Evolutionary conservation across 2,888 invertebrate species (phyloP), one percentile per base, ranked within the genome.

Genomic region (Steinernema scapterisci): DNA sequence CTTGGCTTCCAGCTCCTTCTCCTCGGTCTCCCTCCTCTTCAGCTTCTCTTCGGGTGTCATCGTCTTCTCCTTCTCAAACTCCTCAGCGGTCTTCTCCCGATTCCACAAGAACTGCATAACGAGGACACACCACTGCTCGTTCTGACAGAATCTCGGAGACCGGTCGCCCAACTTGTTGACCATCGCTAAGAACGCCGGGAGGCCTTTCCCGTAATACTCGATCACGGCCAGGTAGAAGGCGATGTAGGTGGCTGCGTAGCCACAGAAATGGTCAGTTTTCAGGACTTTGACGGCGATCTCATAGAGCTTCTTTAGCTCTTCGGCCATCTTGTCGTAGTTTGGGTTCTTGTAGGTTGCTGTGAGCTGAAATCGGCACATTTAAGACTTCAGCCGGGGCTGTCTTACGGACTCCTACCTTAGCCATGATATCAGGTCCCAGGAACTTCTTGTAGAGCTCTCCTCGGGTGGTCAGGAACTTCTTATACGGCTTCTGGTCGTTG

Each of bases 31-130:
- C 9, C 38, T 38, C 38, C 9, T 38, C 38, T 38, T 3, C 3
- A 38, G 38, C 38, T 38, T 38, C 38, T 38, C 38, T 38, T 38
- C 38, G 3, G 3, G 38, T 3, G 38, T 38, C 38, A 38, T 38
- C 9, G 3, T 38, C 38, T 38, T 38, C 38, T 38, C 38, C 38
- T 38, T 38, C 9, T 38, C 38, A 38, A 21, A 27, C 16, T 63
- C 63, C 27, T 25, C 27, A 16, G 31, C 21, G 1, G 27, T 25
- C 16, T 13, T 27, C 16, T 21, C 21, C 16, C 63, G 63, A 9
- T 31, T 27, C 63, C 63, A 63, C 6, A 63, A 16, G 31, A 63
- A 63, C 63, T 63, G 63, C 63, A 63, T 31, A 2, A 31, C 63
- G 7, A 63, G 19, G 2, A 27, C 63, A 63, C 16, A 25, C 27